A percentile compares a stretch with the other conserved stretches of the same genome.
Evolutionary conservation across 2,888 invertebrate genomes (phyloP).

Genomic region (Lasioglossum oenotherae): DNA sequence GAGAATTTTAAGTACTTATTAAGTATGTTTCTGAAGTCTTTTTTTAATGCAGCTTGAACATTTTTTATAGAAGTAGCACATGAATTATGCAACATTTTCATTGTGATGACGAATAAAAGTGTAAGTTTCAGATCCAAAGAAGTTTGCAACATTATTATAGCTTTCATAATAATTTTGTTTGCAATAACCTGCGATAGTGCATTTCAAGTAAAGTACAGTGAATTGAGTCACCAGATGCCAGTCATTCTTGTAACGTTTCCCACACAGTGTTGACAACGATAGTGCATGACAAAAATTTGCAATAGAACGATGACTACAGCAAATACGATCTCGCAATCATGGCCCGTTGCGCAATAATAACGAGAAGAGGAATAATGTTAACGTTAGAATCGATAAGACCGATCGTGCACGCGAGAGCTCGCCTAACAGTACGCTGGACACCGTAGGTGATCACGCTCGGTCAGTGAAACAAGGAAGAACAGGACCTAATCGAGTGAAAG

Average conservation of each 20-base stretch:
- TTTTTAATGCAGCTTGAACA: background rate
- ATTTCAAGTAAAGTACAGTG: background rate
- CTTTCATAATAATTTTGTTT: background rate
- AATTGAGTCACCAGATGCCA: background rate
- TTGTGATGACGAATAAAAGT: background rate
- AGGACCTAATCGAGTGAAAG: constrained; percentile 59
- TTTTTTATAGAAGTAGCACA: background rate
- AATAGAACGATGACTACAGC: background rate
- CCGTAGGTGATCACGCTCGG: constrained; percentile 8
- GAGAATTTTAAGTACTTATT: too few species aligned
- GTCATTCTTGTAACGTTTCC: background rate
- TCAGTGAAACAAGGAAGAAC: constrained; percentile 58
- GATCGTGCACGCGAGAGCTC: constrained; percentile 9
- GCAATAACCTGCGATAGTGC: background rate
- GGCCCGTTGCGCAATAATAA: background rate
- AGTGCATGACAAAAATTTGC: background rate
- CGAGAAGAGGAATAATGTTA: background rate
- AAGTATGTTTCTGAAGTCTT: background rate
- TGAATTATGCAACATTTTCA: background rate
- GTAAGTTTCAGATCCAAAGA: background rate
- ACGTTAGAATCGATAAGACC: background rate
- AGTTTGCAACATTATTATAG: background rate
- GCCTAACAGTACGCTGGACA: background rate
- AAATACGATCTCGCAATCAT: background rate
- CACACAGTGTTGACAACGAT: background rate